Evolutionary conservation across 2,797 vertebrate species (phyloP).

Genomic region (Pangasius mekongensis): DNA sequence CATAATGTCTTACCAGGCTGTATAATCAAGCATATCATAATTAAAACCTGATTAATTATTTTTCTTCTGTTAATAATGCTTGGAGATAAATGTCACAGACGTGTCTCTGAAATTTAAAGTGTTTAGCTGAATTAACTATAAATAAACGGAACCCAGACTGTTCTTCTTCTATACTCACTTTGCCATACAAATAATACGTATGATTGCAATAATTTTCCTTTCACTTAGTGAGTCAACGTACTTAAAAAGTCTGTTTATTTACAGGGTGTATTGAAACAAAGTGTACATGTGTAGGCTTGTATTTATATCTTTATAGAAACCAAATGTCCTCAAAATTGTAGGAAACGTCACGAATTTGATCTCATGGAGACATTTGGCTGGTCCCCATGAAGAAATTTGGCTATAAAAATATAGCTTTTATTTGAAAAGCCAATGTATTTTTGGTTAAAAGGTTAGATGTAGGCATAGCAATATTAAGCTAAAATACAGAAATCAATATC

Average conservation of each 20-base stretch:
- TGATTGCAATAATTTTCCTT: background rate
- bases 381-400: background rate
- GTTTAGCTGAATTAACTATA: background rate
- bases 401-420: background rate
- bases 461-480: background rate
- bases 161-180: background rate
- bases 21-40: slow-evolving; percentile 26
- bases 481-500: background rate
- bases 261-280: slow-evolving; percentile 8
- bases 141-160: background rate
- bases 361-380: background rate
- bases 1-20: slow-evolving; percentile 13
- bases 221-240: background rate
- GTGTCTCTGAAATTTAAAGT: slow-evolving; percentile 2
- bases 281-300: background rate
- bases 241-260: slow-evolving; percentile 2
- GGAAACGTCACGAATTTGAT: too few relatives aligned
- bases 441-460: background rate
- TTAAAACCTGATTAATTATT: slow-evolving; percentile 17
- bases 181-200: background rate
- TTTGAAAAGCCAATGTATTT: background rate
- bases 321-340: background rate
- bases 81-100: background rate
- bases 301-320: background rate
- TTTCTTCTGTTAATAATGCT: background rate